These are phyloP conservation scores for Scaptomyza tumidula DNA, from an alignment of 2,888 invertebrate genomes.

Conservation along the genomic window DNA sequence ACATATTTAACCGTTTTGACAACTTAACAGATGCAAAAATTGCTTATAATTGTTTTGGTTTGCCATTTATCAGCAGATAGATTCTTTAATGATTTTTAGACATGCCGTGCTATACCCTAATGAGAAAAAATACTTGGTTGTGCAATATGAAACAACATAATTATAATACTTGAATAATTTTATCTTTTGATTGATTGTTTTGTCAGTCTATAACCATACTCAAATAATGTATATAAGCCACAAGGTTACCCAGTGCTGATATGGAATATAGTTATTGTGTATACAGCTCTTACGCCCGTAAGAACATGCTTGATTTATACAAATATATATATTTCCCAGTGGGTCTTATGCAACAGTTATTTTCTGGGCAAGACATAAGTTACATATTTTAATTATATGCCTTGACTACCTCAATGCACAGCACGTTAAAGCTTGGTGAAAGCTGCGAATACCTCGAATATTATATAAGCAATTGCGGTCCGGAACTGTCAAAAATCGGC, in stretches of 20 bases:
- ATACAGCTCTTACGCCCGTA: not conserved
- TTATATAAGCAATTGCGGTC: slow-evolving; percentile 16
- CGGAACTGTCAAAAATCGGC: slow-evolving; percentile 24
- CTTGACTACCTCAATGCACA: not conserved
- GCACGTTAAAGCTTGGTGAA: not conserved
- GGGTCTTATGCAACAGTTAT: slow-evolving; percentile 3
- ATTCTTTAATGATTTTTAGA: too few relatives aligned
- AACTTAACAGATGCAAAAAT: slow-evolving; percentile 1
- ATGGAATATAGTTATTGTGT: not conserved
- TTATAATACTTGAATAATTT: too few relatives aligned
- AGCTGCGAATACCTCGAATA: slow-evolving; percentile 3
- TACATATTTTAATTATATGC: slow-evolving; percentile 2
- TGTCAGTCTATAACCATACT: too few relatives aligned
- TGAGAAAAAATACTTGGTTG: too few relatives aligned
- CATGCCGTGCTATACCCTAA: too few relatives aligned
- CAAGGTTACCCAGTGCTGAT: too few relatives aligned
- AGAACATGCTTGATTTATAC: not conserved
- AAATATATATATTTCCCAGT: not conserved
- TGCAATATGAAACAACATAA: too few relatives aligned
- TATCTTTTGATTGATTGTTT: too few relatives aligned
- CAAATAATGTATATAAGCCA: too few relatives aligned
- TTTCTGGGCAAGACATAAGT: not conserved
- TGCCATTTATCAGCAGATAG: not conserved
- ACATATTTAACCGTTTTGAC: slow-evolving; percentile 11
- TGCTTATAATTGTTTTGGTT: not conserved